Base-by-base conservation (phyloP, 1,140 invertebrate genomes). In the Oryctes rhinoceros region DNA sequence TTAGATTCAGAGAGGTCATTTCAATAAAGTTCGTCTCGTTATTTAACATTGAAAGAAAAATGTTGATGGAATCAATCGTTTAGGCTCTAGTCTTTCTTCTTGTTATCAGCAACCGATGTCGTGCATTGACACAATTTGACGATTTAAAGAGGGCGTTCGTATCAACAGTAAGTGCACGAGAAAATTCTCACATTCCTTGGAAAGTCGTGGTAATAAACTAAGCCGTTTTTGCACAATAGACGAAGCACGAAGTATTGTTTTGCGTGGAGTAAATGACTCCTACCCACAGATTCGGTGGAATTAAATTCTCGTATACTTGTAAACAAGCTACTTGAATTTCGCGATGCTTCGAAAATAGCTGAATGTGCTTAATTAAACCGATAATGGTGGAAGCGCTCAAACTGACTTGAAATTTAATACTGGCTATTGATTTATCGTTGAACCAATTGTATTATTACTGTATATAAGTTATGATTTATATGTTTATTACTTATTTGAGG, bases 71-170 rank as follows among this genome's bases (percentile, higher is more conserved):
- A 71, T 71, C 7, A 71, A 20, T 10, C 20, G 62, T 18, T 24
- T 5, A 67, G 10, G 18, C 65, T 71, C 65, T 11, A 13, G 20
- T 20, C 65, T 71, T 71, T 71, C 65, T 71, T 71, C 65, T 71
- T 71, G 65, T 24, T 71, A 9, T 37, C 20, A 37, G 4, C 20
- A 71, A 24, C 24, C 35, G 1, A 24, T 71, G 24, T 18, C 65
- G 65, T 71, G 65, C 35, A 35, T 35, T 30, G 65, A 71, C 9
- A 13, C 65, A 71, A 71, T 71, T 71, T 71, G 35, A 71, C 65
- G 24, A 71, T 37, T 71, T 37, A 71, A 24, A 71, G 53, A 59
- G 65, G 65, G 65, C 65, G 65, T 71, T 37, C 65, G 65, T 71
- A 71, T 71, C 65, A 35, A 71, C 65, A 71, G 24, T 24, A 71